These are phyloP conservation scores for Drosophila planitibia DNA, from an alignment of 2,888 invertebrate species.

Conservation along the genomic window DNA sequence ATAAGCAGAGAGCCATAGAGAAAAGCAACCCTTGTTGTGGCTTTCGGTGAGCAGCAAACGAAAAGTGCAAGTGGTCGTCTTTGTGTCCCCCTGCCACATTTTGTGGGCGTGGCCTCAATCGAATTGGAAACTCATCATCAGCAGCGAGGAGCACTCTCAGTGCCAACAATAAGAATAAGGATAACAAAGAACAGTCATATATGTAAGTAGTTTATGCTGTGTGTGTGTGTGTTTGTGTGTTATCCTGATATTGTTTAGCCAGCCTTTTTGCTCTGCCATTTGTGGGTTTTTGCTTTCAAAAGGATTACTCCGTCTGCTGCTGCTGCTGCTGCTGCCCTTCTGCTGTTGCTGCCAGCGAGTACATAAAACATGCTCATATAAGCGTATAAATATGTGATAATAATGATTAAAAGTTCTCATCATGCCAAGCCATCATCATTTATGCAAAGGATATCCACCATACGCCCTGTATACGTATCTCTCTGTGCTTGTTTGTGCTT, in stretches of 20 bases:
- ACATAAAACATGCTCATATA: constrained; percentile 84
- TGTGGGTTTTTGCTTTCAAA: constrained; percentile 81
- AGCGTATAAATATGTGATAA: constrained; percentile 84
- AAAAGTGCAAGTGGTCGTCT: constrained; percentile 79
- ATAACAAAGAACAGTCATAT: constrained; percentile 60
- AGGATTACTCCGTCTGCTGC: constrained; percentile 72
- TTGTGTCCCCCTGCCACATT: constrained; percentile 30
- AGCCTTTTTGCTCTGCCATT: constrained; percentile 82
- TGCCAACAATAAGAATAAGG: constrained; percentile 67
- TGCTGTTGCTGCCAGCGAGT: constrained; percentile 62
- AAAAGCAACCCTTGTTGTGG: constrained; percentile 74
- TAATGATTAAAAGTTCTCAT: constrained; percentile 83
- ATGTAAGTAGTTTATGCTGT: constrained; percentile 33
- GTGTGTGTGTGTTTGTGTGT: constrained; percentile 25
- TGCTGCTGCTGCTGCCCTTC: constrained; percentile 3
- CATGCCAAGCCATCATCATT: constrained; percentile 79
- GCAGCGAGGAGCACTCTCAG: constrained; percentile 53
- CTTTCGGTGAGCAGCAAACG: constrained; percentile 56
- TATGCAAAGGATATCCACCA: constrained; percentile 77
- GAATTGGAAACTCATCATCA: constrained; percentile 74
- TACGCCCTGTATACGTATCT: constrained; percentile 21
- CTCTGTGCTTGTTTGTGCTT: constrained; percentile 15
- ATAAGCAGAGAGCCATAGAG: constrained; percentile 37
- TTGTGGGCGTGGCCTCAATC: constrained; percentile 73
- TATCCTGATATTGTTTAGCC: constrained; percentile 59